Conservation (phyloP, 2,888 invertebrate genomes). For the Philaethria dido region DNA sequence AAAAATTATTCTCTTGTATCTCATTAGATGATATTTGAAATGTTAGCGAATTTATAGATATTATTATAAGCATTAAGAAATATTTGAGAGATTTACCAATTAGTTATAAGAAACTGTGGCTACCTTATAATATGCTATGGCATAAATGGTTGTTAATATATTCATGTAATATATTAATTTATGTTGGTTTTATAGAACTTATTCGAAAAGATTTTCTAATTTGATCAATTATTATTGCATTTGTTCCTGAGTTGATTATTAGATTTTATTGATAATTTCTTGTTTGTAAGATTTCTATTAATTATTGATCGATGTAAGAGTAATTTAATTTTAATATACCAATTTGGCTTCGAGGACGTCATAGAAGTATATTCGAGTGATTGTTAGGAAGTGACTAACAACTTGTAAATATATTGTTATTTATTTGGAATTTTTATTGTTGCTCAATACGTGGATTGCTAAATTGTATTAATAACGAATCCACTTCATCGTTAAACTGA, state of each 20-base stretch:
- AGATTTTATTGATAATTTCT: slow-evolving; percentile 78
- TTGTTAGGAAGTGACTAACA: slow-evolving; percentile 43
- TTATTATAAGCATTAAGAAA: slow-evolving; percentile 71
- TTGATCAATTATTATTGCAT: slow-evolving; percentile 82
- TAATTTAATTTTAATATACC: slow-evolving; percentile 71
- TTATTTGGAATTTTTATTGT: slow-evolving; percentile 48
- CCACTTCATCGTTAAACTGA: slow-evolving; percentile 68
- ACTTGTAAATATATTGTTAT: slow-evolving; percentile 54
- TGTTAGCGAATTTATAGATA: slow-evolving; percentile 82
- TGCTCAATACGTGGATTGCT: slow-evolving; percentile 51
- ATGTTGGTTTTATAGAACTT: slow-evolving; percentile 73
- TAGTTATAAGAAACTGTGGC: slow-evolving; percentile 77
- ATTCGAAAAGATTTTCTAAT: slow-evolving; percentile 74
- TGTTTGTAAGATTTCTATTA: slow-evolving; percentile 68
- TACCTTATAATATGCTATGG: slow-evolving; percentile 75
- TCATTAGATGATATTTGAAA: slow-evolving; percentile 82
- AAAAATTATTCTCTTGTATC: slow-evolving; percentile 80
- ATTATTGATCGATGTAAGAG: slow-evolving; percentile 66
- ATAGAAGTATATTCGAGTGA: slow-evolving; percentile 55
- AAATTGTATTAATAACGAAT: slow-evolving; percentile 48
- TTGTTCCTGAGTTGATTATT: slow-evolving; percentile 83
- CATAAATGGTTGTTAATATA: slow-evolving; percentile 80
- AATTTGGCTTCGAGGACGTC: slow-evolving; percentile 64
- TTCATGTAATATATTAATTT: slow-evolving; percentile 77
- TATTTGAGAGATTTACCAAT: slow-evolving; percentile 81